Evolutionary conservation across 2,888 invertebrate genomes (phyloP).

Genomic region (Sarcophaga variegata): DNA sequence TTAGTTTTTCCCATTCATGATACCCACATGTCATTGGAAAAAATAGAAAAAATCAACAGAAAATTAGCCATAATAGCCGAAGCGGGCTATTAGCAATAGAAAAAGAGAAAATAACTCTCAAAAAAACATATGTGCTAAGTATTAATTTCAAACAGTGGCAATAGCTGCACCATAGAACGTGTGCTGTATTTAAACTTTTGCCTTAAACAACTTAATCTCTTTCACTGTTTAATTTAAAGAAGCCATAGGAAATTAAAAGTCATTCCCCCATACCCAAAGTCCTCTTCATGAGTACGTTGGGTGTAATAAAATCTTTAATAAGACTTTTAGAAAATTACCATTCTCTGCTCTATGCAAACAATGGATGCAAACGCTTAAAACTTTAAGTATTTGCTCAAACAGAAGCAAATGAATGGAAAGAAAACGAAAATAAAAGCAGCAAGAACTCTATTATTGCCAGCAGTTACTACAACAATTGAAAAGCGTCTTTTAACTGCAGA

Average conservation of each 20-base stretch:
- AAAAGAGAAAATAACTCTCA: background rate
- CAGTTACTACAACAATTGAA: background rate
- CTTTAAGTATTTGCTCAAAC: conserved; percentile 49
- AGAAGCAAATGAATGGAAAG: conserved; percentile 34
- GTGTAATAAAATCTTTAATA: conserved; percentile 27
- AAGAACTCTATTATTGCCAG: conserved; percentile 28
- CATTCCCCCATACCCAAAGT: background rate
- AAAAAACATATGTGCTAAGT: conserved; percentile 26
- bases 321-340: conserved; percentile 29
- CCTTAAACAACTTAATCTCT: conserved; percentile 49
- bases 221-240: conserved; percentile 30
- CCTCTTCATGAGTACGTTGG: background rate
- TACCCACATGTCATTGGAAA: too few species aligned
- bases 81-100: background rate
- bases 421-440: conserved; percentile 10
- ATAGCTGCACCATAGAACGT: background rate
- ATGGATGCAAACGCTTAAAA: conserved; percentile 6
- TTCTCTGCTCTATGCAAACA: background rate
- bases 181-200: conserved; percentile 31
- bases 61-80: background rate
- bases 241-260: conserved; percentile 42
- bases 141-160: conserved; percentile 21
- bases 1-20: too few species aligned
- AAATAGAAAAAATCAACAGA: background rate
- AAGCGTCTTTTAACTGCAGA: conserved; percentile 1